Base-by-base conservation (phyloP, 2,113 vertebrate species). In the Notechis scutatus region DNA sequence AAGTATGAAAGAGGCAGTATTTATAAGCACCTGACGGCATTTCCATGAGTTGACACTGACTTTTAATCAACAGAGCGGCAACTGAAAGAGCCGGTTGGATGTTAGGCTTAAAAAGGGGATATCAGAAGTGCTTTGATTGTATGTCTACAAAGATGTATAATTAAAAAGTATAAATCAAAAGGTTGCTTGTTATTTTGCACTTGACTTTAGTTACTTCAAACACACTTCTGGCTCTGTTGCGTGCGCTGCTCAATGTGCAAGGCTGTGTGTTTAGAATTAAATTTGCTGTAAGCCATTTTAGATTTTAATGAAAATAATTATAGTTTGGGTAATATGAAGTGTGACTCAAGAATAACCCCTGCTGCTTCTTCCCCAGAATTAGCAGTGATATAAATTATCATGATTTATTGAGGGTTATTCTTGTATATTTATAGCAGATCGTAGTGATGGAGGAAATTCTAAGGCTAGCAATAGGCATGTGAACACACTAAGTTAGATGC, bases 291-390 rank as follows among this genome's bases (percentile, higher is more conserved):
- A 97, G 97, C 96, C 96, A 96, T 97, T 98, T 97, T 97, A 97
- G 97, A 96, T 96, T 97, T 98, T 98, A 98, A 98, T 97, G 96
- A 97, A 97, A 98, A 97, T 98, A 98, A 98, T 98, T 98, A 98
- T 95, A 96, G 97, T 97, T 97, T 96, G 96, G 97, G 94, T 97
- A 97, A 96, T 97, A 96, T 97, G 96, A 97, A 98, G 96, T 98
- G 85, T 97, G 97, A 97, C 96, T 97, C 96, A 96, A 96, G 96
- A 97, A 92, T 96, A 97, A 97, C 96, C 96, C 96, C 96, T 91
- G 92, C 97, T 96, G 97, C 90, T 96, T 93, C 95, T 97, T 97
- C 90, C 74, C 92, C 92, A 93, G 97, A 98, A 98, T 97, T 97
- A 98, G 93, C 96, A 96, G 94, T 94, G 94, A 96, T 97, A 97